Percentiles rank a stretch among this genome's conserved stretches.
phyloP scores from a whole-genome alignment of 2,113 vertebrate genomes.

The Caretta caretta region DNA sequence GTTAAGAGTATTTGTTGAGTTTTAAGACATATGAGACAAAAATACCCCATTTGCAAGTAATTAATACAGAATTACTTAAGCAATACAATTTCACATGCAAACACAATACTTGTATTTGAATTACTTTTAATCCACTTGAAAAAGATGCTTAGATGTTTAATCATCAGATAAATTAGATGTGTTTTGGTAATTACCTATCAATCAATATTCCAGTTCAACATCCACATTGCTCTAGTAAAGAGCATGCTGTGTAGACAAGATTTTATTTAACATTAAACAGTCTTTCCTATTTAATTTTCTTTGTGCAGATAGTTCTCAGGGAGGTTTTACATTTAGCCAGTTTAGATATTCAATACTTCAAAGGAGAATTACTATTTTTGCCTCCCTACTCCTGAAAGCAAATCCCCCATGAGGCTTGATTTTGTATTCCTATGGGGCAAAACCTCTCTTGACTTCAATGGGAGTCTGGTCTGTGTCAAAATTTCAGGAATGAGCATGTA shows the following conservation, averaged over 20 bases:
- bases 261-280: constrained; percentile 19
- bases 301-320: constrained; percentile 23
- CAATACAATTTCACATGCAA: constrained; percentile 67
- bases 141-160: constrained; percentile 80
- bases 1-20: constrained; percentile 76
- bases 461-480: background rate
- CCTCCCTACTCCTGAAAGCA: constrained; percentile 13
- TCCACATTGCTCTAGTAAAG: constrained; percentile 47
- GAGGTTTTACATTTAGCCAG: background rate
- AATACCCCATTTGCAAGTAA: constrained; percentile 80
- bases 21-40: constrained; percentile 76
- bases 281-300: constrained; percentile 62
- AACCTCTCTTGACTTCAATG: background rate
- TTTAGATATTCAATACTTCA: constrained; percentile 67
- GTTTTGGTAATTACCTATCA: constrained; percentile 82
- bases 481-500: background rate
- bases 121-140: constrained; percentile 80
- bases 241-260: constrained; percentile 7
- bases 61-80: constrained; percentile 81
- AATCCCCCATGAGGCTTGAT: background rate
- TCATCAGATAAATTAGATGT: constrained; percentile 80
- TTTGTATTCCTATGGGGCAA: background rate
- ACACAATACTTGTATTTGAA: constrained; percentile 80
- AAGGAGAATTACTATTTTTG: constrained; percentile 21
- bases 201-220: constrained; percentile 71